Conservation (phyloP, 1,140 invertebrate species). For the Phocides pigmalion region DNA sequence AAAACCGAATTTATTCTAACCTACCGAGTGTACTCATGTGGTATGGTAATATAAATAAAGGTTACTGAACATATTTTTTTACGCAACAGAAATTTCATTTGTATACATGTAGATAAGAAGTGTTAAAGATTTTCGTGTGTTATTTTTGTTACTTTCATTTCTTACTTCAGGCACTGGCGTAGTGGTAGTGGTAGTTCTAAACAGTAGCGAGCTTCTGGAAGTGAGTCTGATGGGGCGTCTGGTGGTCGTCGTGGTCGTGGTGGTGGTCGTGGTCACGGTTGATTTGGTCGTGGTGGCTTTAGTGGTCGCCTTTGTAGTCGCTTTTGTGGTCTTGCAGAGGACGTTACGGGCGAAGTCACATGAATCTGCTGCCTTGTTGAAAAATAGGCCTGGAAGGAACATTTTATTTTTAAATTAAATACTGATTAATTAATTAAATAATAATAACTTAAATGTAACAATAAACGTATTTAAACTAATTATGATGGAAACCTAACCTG, state of each 20-base stretch:
- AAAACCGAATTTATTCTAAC: too few relatives aligned
- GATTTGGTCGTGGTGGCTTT: constrained; percentile 53
- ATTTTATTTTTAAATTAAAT: too few relatives aligned
- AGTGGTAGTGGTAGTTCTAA: constrained; percentile 79
- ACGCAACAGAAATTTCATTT: too few relatives aligned
- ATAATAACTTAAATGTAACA: too few relatives aligned
- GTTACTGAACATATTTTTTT: too few relatives aligned
- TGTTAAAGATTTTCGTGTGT: too few relatives aligned
- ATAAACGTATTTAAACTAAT: too few relatives aligned
- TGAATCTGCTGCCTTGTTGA: constrained; percentile 95
- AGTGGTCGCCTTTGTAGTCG: constrained; percentile 69
- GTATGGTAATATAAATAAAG: too few relatives aligned
- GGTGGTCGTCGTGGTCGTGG: constrained; percentile 81
- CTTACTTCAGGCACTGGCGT: constrained; percentile 69
- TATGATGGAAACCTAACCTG: too few relatives aligned
- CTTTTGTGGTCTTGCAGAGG: constrained; percentile 87
- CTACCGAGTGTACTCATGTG: too few relatives aligned
- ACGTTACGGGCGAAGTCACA: constrained; percentile 96
- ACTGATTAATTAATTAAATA: too few relatives aligned
- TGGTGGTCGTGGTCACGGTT: constrained; percentile 76
- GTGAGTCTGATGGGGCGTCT: constrained; percentile 73
- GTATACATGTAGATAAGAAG: too few relatives aligned
- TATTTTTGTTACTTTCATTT: neutral
- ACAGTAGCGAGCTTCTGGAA: constrained; percentile 62
- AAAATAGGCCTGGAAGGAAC: constrained; percentile 89